Percentiles rank a stretch among this genome's conserved stretches.
Evolutionary conservation across 1,140 invertebrate genomes (phyloP).

Genomic region (Linepithema humile): DNA sequence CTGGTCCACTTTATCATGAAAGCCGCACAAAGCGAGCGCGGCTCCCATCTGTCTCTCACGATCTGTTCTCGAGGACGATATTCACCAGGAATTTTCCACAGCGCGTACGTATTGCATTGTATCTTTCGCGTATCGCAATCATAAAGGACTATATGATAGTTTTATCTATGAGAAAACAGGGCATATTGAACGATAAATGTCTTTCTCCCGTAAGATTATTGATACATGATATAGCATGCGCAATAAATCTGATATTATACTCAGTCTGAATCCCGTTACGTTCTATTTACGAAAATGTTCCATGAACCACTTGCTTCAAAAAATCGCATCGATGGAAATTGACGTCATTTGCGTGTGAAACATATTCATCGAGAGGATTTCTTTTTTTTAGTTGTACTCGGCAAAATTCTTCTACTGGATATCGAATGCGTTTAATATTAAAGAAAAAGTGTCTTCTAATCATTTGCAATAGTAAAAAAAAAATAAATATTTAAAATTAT

Average conservation of each 20-base stretch:
- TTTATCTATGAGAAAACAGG: slow-evolving; percentile 46
- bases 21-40: slow-evolving; percentile 18
- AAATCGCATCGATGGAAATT: background rate
- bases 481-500: too few relatives aligned
- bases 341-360: background rate
- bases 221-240: slow-evolving; percentile 1
- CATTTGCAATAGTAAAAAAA: too few relatives aligned
- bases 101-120: slow-evolving; percentile 15
- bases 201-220: background rate
- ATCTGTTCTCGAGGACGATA: slow-evolving; percentile 41
- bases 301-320: background rate
- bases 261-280: slow-evolving; percentile 8
- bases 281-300: slow-evolving; percentile 39
- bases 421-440: too few relatives aligned
- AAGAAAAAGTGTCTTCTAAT: too few relatives aligned
- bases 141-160: slow-evolving; percentile 48
- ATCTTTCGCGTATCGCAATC: slow-evolving; percentile 22
- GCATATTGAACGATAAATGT: slow-evolving; percentile 45
- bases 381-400: too few relatives aligned
- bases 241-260: slow-evolving; percentile 43
- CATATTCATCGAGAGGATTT: too few relatives aligned
- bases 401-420: too few relatives aligned
- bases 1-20: slow-evolving; percentile 37
- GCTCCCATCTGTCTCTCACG: slow-evolving; percentile 4
- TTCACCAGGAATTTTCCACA: slow-evolving; percentile 36